phyloP scores from a whole-genome alignment of 2,888 invertebrate genomes.

The Mimas tiliae region DNA sequence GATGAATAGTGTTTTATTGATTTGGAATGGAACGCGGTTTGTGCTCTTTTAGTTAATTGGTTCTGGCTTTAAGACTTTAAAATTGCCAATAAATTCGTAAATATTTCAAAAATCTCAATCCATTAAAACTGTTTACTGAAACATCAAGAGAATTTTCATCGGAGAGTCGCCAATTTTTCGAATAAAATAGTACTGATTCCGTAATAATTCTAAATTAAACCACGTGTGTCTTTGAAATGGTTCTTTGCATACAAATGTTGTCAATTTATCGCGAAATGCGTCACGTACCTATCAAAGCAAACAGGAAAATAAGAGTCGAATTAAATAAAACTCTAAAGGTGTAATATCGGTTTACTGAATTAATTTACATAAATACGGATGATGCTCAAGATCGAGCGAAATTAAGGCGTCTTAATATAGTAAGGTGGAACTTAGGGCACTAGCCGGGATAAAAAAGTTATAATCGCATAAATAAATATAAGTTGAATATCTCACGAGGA shows the following conservation, averaged over 20 bases:
- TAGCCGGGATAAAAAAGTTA: too few species aligned
- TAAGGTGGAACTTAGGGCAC: too few species aligned
- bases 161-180: neutral
- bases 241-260: conserved; percentile 11
- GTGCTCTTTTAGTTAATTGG: neutral
- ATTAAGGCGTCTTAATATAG: too few species aligned
- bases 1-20: neutral
- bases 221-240: neutral
- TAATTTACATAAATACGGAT: neutral
- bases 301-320: conserved; percentile 2
- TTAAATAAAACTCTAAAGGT: neutral
- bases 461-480: too few species aligned
- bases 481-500: too few species aligned
- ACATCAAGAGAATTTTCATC: neutral
- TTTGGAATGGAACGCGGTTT: neutral
- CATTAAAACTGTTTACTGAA: neutral
- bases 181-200: neutral
- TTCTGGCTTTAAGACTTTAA: neutral
- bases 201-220: neutral
- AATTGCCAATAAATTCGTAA: neutral
- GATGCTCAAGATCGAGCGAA: too few species aligned
- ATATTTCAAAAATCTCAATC: neutral
- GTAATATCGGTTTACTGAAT: neutral
- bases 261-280: neutral
- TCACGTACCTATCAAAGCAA: neutral